These are phyloP conservation scores for Argyresthia goedartella DNA, from an alignment of 2,888 invertebrate species.

Conservation along the genomic window DNA sequence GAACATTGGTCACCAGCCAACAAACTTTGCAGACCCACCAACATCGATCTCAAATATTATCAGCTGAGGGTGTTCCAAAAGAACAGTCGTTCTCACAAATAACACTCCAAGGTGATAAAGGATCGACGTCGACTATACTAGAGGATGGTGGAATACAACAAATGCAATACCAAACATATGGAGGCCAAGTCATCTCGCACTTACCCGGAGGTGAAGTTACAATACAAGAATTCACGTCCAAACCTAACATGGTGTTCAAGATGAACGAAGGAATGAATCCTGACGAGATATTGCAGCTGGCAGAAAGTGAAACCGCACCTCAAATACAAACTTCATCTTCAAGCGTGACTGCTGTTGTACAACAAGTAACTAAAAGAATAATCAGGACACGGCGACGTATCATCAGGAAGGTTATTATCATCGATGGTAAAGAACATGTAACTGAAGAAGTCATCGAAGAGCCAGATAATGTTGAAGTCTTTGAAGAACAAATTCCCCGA, in stretches of 20 bases:
- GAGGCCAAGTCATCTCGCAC: constrained; percentile 74
- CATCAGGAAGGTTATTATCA: constrained; percentile 80
- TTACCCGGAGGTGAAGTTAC: constrained; percentile 74
- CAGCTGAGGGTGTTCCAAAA: constrained; percentile 69
- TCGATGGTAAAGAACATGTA: constrained; percentile 87
- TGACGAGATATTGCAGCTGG: constrained; percentile 50
- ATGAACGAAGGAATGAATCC: constrained; percentile 70
- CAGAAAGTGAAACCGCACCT: constrained; percentile 44
- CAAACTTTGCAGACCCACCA: constrained; percentile 75
- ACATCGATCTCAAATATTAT: constrained; percentile 64
- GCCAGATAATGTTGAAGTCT: constrained; percentile 82
- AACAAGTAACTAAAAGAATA: constrained; percentile 84
- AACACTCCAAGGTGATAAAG: constrained; percentile 75
- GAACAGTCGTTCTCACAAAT: constrained; percentile 78
- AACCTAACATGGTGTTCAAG: constrained; percentile 71
- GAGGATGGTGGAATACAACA: constrained; percentile 75
- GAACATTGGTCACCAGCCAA: constrained; percentile 76
- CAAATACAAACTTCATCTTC: constrained; percentile 75
- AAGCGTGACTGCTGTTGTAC: constrained; percentile 83
- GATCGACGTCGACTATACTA: constrained; percentile 66
- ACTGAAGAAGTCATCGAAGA: constrained; percentile 89
- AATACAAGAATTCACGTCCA: constrained; percentile 75
- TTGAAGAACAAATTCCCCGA: constrained; percentile 79
- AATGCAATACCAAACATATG: constrained; percentile 73
- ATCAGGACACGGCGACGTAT: constrained; percentile 81